Base-by-base conservation (phyloP, 2,888 invertebrate genomes). In the Diploptera punctata region DNA sequence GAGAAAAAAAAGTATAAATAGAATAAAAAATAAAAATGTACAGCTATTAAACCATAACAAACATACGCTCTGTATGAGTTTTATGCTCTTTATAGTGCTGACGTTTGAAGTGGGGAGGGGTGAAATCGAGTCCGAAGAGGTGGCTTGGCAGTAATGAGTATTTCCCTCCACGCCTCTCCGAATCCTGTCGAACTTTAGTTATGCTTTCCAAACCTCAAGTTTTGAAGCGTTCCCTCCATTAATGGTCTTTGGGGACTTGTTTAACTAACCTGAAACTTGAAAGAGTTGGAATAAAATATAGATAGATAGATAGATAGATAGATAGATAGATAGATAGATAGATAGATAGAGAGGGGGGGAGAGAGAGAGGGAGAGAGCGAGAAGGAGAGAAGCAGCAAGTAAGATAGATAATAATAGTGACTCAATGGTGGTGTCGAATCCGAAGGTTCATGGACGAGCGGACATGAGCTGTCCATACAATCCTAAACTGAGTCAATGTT, bases 171-270 rank as follows among this genome's bases (percentile, higher is more conserved):
- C 57, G 24, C 57, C n/a, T n/a, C n/a, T n/a, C n/a, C n/a, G n/a
- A n/a, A n/a, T n/a, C n/a, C n/a, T n/a, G n/a, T 29, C 1, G 13
- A 19, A 29, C 16, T 29, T 4, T 31, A 29, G n/a, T 57, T 54
- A 54, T 24, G 54, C 26, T 26, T 24, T n/a, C n/a, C 29, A 16
- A 16, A 29, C 57, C n/a, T 9, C 24, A 29, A 29, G 29, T 29
- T 57, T 57, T 57, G 26, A 57, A 57, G 31, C 57, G n/a, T 57
- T 29, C 57, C 29, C 57, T 16, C 29, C 57, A 57, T 10, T 57
- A 57, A 57, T 57, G 57, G 57, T 29, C 57, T 57, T 57, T 57
- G 31, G 57, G n/a, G 31, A 57, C 57, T 57, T 29, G 29, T 29
- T 57, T 57, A 57, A 57, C 29, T 31, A 57, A 57, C 57, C 57